These are phyloP conservation scores for Danio rerio DNA, from an alignment of 2,113 vertebrate species.

Conservation along the genomic window DNA sequence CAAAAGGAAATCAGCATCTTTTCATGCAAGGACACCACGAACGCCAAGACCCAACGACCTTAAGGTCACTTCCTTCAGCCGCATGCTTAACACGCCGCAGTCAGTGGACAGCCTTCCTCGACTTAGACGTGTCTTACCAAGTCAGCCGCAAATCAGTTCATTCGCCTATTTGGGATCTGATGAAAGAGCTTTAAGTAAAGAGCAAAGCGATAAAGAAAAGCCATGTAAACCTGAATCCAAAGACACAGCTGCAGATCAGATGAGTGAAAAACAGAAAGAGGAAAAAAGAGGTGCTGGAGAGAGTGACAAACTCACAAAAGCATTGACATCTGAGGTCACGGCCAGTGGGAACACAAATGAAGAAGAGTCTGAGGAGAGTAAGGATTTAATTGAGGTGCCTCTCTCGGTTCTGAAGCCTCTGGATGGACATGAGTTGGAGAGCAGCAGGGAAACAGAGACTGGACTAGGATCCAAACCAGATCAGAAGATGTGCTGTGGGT, in stretches of 20 bases:
- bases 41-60: conserved; percentile 92
- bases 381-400: conserved; percentile 88
- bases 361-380: conserved; percentile 69
- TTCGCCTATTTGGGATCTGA: conserved; percentile 90
- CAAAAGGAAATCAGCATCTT: conserved; percentile 84
- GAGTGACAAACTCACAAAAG: conserved; percentile 65
- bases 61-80: conserved; percentile 89
- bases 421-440: conserved; percentile 70
- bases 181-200: conserved; percentile 60
- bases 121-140: conserved; percentile 88
- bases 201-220: conserved; percentile 48
- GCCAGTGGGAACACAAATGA: conserved; percentile 69
- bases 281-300: conserved; percentile 51
- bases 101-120: conserved; percentile 96
- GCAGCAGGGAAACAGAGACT: conserved; percentile 78
- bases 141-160: conserved; percentile 87
- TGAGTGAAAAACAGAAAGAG: conserved; percentile 35
- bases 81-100: conserved; percentile 90
- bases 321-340: conserved; percentile 76
- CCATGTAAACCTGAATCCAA: conserved; percentile 36
- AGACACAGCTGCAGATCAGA: conserved; percentile 36
- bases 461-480: conserved; percentile 81
- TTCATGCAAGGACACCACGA: conserved; percentile 85
- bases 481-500: conserved; percentile 97
- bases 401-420: conserved; percentile 83